A percentile compares a stretch with the other conserved stretches of the same genome.
Conservation (phyloP, 2,797 vertebrate genomes). For the Falco biarmicus region DNA sequence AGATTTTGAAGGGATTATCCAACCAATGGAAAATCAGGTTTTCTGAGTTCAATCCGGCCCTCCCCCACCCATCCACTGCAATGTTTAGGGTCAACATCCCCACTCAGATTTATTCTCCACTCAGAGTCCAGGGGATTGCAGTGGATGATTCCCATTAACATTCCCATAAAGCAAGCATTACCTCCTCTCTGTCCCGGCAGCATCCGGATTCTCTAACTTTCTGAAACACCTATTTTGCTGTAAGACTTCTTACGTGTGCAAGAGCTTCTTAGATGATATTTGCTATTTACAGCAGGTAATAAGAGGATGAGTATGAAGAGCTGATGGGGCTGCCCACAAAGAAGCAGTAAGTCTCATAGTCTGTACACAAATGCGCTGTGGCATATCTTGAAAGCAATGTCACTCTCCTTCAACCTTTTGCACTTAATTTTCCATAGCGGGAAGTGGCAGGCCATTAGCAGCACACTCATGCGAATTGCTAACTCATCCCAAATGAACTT, state of each 20-base stretch:
- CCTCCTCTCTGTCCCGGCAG: neutral
- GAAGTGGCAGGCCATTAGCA: neutral
- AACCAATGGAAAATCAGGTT: slow-evolving; percentile 12
- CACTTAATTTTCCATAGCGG: neutral
- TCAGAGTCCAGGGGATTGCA: neutral
- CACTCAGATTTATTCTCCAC: neutral
- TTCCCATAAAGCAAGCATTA: neutral
- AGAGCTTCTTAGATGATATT: neutral
- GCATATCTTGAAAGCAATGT: neutral
- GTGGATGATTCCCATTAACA: neutral
- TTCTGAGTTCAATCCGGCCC: neutral
- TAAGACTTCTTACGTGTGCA: neutral
- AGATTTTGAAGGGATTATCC: slow-evolving; percentile 33
- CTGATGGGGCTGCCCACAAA: neutral
- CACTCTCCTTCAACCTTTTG: neutral
- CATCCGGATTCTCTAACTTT: neutral
- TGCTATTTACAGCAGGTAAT: neutral
- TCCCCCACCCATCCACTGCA: neutral
- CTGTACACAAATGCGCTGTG: neutral
- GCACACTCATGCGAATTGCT: neutral
- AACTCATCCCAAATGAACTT: neutral
- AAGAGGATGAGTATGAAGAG: neutral
- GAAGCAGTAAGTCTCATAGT: neutral
- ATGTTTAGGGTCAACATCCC: neutral
- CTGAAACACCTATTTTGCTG: neutral